Conservation (phyloP, 1,140 invertebrate species). For the Ridgeia piscesae region DNA sequence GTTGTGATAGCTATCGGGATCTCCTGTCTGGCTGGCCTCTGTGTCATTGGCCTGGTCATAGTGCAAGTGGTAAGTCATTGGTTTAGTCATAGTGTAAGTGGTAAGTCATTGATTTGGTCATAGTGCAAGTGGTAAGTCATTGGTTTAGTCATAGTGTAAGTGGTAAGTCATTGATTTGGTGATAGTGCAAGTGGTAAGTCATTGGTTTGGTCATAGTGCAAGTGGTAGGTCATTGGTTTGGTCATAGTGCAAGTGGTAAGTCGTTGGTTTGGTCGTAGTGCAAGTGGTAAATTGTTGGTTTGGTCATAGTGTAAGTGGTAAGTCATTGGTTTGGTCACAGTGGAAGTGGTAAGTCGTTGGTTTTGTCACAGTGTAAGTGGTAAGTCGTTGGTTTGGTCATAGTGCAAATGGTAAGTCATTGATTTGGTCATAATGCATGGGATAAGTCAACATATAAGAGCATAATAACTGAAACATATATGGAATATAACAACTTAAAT, state of each 20-base stretch:
- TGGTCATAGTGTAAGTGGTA: neutral
- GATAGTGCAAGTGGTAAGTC: no score
- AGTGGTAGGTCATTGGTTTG: no score
- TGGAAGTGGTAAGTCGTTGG: neutral
- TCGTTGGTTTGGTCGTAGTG: no score
- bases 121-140: conserved; percentile 41
- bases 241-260: no score
- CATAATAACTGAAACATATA: no score
- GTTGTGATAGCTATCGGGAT: conserved; percentile 48
- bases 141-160: conserved; percentile 43
- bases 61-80: conserved; percentile 40
- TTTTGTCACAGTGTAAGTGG: neutral
- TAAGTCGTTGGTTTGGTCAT: no score
- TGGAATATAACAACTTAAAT: no score
- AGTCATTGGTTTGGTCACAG: neutral
- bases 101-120: conserved; percentile 31
- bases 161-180: conserved; percentile 24
- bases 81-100: conserved; percentile 45
- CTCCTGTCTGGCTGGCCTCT: conserved; percentile 44
- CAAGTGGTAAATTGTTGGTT: no score
- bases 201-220: no score
- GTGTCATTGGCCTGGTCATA: conserved; percentile 44
- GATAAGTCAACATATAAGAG: no score
- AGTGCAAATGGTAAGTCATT: neutral
- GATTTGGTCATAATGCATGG: neutral